These are phyloP conservation scores for Beris morrisii DNA, from an alignment of 2,888 invertebrate genomes.

Conservation along the genomic window DNA sequence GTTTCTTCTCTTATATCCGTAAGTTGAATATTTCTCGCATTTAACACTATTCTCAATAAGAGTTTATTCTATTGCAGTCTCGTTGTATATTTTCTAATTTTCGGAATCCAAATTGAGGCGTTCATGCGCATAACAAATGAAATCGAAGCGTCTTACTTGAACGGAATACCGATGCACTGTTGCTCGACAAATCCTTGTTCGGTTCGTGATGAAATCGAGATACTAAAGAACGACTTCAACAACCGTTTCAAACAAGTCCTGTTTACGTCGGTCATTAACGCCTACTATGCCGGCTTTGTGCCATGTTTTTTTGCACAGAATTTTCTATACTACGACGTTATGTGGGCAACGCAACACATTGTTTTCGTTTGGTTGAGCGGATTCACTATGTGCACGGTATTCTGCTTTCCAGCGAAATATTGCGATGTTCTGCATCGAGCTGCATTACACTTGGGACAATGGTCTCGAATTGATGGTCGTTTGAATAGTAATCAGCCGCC, in stretches of 20 bases:
- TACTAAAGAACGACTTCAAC: constrained; percentile 84
- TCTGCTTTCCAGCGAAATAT: constrained; percentile 67
- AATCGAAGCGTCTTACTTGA: constrained; percentile 54
- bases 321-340: constrained; percentile 77
- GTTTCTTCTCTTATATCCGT: constrained; percentile 89
- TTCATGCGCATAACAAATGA: constrained; percentile 65
- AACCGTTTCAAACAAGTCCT: constrained; percentile 85
- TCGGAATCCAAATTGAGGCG: constrained; percentile 76
- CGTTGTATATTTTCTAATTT: constrained; percentile 76
- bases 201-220: constrained; percentile 82
- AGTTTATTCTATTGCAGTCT: constrained; percentile 58
- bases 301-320: constrained; percentile 87
- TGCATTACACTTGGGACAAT: constrained; percentile 79
- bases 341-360: constrained; percentile 82
- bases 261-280: constrained; percentile 77
- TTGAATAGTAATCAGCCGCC: constrained; percentile 41
- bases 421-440: constrained; percentile 90
- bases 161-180: constrained; percentile 71
- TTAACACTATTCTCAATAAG: not conserved
- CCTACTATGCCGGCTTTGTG: constrained; percentile 86
- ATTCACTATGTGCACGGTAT: constrained; percentile 75
- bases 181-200: constrained; percentile 72
- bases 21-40: constrained; percentile 58
- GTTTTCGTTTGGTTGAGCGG: constrained; percentile 82
- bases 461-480: constrained; percentile 50